Percentiles rank a stretch among this genome's conserved stretches.
phyloP scores from a whole-genome alignment of 2,888 invertebrate species.

The Cyrtodaria siliqua region DNA sequence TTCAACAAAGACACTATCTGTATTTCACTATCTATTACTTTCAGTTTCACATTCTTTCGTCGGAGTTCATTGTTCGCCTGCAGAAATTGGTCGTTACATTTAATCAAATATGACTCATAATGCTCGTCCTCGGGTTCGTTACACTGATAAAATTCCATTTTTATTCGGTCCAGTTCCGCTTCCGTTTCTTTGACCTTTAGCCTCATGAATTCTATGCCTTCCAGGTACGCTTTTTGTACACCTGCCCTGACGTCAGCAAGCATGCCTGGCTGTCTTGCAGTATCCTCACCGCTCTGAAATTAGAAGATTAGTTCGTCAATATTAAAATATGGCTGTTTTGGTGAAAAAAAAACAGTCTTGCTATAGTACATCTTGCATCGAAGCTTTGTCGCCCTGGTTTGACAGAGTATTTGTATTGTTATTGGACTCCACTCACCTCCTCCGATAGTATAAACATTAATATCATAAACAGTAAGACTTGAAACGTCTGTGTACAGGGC shows the following conservation, averaged over 20 bases:
- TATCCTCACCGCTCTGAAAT: conserved; percentile 62
- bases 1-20: conserved; percentile 78
- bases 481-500: no score
- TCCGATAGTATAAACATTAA: no score
- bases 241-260: conserved; percentile 71
- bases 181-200: conserved; percentile 75
- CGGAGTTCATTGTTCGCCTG: conserved; percentile 79
- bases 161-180: conserved; percentile 71
- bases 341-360: no score
- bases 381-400: no score
- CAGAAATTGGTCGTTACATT: conserved; percentile 76
- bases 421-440: no score
- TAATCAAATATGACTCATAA: conserved; percentile 74
- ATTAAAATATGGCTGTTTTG: no score
- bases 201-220: conserved; percentile 80
- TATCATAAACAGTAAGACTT: no score
- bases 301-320: no score
- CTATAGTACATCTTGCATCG: no score
- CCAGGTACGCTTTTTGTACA: conserved; percentile 79
- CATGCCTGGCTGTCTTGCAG: conserved; percentile 35
- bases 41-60: conserved; percentile 70
- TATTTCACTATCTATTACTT: conserved; percentile 72
- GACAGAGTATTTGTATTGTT: no score
- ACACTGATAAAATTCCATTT: conserved; percentile 74
- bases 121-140: conserved; percentile 67